Conservation (phyloP, 1,140 invertebrate species). For the Bicyclus anynana region DNA sequence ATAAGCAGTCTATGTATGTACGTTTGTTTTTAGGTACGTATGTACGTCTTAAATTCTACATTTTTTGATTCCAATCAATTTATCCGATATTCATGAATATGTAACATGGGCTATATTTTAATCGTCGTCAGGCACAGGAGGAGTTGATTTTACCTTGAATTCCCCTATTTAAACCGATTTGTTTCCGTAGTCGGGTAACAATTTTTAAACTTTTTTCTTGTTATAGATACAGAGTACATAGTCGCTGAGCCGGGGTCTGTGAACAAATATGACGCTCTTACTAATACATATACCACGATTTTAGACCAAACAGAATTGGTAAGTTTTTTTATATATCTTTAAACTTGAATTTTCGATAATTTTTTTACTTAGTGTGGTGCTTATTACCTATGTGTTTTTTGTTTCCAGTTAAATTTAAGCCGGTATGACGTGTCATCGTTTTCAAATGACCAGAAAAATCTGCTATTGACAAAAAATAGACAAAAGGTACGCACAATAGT, state of each 20-base stretch:
- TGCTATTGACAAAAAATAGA: constrained; percentile 36
- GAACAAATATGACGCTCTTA: constrained; percentile 70
- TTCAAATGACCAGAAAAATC: constrained; percentile 48
- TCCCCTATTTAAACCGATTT: too few relatives aligned
- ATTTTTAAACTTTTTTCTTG: background rate
- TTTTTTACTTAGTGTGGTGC: too few relatives aligned
- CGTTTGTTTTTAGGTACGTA: too few relatives aligned
- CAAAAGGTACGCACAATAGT: constrained; percentile 36
- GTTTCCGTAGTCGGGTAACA: too few relatives aligned
- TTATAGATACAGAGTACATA: constrained; percentile 73
- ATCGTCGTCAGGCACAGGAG: too few relatives aligned
- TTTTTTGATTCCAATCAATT: too few relatives aligned
- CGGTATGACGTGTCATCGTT: constrained; percentile 38
- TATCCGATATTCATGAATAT: too few relatives aligned
- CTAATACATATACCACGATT: constrained; percentile 44
- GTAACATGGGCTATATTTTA: too few relatives aligned
- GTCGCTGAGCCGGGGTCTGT: constrained; percentile 63
- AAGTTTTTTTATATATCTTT: constrained; percentile 27
- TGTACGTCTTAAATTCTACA: too few relatives aligned
- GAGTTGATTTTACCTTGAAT: too few relatives aligned
- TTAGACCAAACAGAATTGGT: constrained; percentile 64
- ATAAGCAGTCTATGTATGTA: too few relatives aligned
- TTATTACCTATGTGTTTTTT: background rate
- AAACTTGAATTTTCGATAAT: background rate
- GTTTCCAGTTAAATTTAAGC: constrained; percentile 32